Conservation (phyloP, 2,888 invertebrate genomes). For the Isoperla grammatica region DNA sequence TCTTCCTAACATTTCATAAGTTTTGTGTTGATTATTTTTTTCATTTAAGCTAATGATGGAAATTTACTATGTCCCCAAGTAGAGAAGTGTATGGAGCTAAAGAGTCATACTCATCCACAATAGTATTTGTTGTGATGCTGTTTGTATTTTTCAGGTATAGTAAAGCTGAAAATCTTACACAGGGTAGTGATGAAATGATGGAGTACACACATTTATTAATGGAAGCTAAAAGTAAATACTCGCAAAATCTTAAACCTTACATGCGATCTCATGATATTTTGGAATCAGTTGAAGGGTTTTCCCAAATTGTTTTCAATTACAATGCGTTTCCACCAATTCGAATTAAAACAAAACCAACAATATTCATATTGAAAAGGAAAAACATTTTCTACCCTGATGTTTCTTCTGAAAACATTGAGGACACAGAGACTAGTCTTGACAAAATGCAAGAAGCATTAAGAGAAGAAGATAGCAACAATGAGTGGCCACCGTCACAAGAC, state of each 20-base stretch:
- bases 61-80: too few relatives aligned
- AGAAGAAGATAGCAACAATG: too few relatives aligned
- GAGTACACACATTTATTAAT: slow-evolving; percentile 72
- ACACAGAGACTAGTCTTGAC: not conserved
- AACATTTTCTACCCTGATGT: slow-evolving; percentile 33
- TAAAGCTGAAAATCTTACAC: slow-evolving; percentile 69
- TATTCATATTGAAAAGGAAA: slow-evolving; percentile 70
- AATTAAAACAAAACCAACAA: slow-evolving; percentile 75
- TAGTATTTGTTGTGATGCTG: too few relatives aligned
- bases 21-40: too few relatives aligned
- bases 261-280: slow-evolving; percentile 66
- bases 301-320: slow-evolving; percentile 74
- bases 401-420: not conserved
- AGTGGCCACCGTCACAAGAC: too few relatives aligned
- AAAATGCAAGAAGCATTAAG: too few relatives aligned
- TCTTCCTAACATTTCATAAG: too few relatives aligned
- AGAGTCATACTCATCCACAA: too few relatives aligned
- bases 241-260: slow-evolving; percentile 63
- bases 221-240: slow-evolving; percentile 79
- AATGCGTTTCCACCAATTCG: slow-evolving; percentile 69
- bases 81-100: too few relatives aligned
- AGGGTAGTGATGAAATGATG: slow-evolving; percentile 59
- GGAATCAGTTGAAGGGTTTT: slow-evolving; percentile 75
- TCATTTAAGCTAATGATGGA: too few relatives aligned
- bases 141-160: slow-evolving; percentile 54